phyloP scores from a whole-genome alignment of 2,113 vertebrate genomes.

The Phodopus roborovskii region DNA sequence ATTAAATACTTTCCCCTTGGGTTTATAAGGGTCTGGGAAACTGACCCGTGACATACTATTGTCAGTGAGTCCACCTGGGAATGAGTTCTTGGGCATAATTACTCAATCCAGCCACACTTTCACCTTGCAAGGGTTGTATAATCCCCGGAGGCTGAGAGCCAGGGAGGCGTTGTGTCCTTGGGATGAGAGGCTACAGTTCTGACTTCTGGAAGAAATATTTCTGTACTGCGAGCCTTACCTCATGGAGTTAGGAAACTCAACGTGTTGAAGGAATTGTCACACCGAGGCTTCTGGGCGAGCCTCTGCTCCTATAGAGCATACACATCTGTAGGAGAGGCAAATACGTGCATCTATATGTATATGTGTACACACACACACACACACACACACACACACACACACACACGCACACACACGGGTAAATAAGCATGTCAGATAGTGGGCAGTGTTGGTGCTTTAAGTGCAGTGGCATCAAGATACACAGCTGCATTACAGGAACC shows the following conservation, averaged over 20 bases:
- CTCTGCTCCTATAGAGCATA: neutral
- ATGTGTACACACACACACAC: neutral
- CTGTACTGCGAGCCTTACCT: neutral
- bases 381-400: neutral
- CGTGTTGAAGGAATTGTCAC: neutral
- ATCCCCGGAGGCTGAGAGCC: constrained; percentile 26
- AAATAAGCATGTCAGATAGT: neutral
- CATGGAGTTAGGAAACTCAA: neutral
- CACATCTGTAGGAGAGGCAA: neutral
- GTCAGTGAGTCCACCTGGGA: neutral
- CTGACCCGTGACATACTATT: neutral
- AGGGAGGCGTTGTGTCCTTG: neutral
- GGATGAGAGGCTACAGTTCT: neutral
- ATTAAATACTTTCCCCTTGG: neutral
- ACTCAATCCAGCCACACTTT: neutral
- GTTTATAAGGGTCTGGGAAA: neutral
- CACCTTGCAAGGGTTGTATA: neutral
- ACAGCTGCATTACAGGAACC: neutral
- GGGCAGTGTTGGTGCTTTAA: neutral
- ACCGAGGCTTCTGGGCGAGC: neutral
- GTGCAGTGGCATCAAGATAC: neutral
- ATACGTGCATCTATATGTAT: too few species aligned
- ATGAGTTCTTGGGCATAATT: neutral
- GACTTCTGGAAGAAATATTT: neutral
- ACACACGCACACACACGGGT: rapidly evolving